Percentiles rank a stretch among this genome's conserved stretches.
These are phyloP conservation scores for Axis porcinus DNA, from an alignment of 2,113 vertebrate species.

Conservation along the genomic window DNA sequence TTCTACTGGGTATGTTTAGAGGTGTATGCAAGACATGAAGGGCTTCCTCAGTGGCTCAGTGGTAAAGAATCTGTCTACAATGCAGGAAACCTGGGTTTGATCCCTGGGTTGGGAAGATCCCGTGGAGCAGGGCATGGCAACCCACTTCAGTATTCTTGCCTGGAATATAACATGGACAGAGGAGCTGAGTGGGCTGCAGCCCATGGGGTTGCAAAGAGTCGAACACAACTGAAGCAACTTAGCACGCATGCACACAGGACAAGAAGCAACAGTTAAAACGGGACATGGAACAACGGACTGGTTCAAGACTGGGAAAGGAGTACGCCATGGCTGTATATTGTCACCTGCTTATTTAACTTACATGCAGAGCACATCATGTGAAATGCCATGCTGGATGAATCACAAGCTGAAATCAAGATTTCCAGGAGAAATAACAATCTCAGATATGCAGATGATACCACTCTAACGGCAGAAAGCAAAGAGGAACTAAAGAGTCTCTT, in stretches of 20 bases:
- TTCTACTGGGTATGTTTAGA: not conserved
- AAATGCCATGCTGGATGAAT: not conserved
- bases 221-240: not conserved
- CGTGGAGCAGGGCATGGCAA: not conserved
- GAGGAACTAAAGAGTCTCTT: not conserved
- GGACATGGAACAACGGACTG: not conserved
- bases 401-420: not conserved
- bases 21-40: not conserved
- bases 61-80: not conserved
- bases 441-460: not conserved
- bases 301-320: not conserved
- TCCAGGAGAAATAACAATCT: not conserved
- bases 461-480: not conserved
- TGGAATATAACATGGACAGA: not conserved
- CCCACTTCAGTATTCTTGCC: not conserved
- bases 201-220: not conserved
- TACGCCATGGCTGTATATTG: not conserved
- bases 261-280: not conserved
- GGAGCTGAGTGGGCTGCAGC: not conserved
- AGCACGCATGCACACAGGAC: not conserved
- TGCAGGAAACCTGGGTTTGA: not conserved
- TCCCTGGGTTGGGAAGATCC: not conserved
- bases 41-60: not conserved
- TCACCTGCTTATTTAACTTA: not conserved
- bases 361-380: not conserved